Evolutionary conservation across 2,888 invertebrate species (phyloP).

Genomic region (Sylvicola fuscatus): DNA sequence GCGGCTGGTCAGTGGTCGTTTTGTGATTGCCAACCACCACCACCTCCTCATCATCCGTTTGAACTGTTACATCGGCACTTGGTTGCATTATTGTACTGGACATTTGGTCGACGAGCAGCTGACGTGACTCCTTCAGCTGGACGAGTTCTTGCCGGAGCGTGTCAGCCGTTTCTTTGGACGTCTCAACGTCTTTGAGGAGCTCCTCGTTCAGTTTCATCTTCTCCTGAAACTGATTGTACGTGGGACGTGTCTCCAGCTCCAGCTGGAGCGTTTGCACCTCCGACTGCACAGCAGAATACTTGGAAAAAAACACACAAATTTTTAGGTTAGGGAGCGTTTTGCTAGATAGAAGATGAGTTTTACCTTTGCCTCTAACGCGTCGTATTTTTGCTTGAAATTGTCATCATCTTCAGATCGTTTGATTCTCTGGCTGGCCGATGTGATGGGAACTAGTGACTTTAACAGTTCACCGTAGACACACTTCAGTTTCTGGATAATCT

Average conservation of each 20-base stretch:
- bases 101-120: not conserved
- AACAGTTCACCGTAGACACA: conserved; percentile 7
- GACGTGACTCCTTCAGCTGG: not conserved
- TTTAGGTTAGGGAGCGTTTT: not conserved
- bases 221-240: conserved; percentile 7
- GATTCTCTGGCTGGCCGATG: not conserved
- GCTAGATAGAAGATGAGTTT: not conserved
- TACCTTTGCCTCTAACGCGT: conserved; percentile 7
- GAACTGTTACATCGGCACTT: not conserved
- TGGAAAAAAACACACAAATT: conserved; percentile 1
- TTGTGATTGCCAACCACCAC: conserved; percentile 1
- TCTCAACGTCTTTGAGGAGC: not conserved
- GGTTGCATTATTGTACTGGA: not conserved
- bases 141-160: not conserved
- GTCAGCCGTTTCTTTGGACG: not conserved
- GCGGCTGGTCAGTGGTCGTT: not conserved
- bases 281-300: conserved; percentile 6
- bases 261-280: conserved; percentile 7
- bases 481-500: conserved; percentile 3
- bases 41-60: conserved; percentile 1
- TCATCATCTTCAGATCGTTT: conserved; percentile 1
- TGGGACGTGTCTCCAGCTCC: conserved; percentile 8
- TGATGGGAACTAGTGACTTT: conserved; percentile 1
- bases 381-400: conserved; percentile 4
- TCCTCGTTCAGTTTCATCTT: conserved; percentile 5